Percentiles rank a stretch among this genome's conserved stretches.
These are phyloP conservation scores for Eulemur coronatus DNA, from an alignment of 2,797 vertebrate species.

Conservation along the genomic window DNA sequence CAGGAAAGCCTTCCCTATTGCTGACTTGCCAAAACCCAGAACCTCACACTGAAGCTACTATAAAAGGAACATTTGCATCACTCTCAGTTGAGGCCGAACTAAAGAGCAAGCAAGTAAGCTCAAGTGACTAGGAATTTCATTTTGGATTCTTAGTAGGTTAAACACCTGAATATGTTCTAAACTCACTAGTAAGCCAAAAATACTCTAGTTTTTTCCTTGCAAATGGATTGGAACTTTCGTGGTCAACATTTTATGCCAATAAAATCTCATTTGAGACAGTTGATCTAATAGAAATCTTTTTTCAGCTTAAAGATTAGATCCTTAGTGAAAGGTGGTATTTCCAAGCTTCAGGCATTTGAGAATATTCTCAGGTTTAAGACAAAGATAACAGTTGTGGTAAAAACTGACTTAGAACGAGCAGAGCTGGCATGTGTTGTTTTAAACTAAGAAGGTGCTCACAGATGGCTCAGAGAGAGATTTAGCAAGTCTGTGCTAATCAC, in stretches of 20 bases:
- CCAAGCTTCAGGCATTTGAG: conserved; percentile 45
- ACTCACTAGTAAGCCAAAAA: background rate
- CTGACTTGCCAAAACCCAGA: background rate
- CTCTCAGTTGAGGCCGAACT: background rate
- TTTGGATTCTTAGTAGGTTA: background rate
- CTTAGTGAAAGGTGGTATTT: conserved; percentile 42
- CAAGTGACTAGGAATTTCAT: background rate
- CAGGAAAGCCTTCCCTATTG: background rate
- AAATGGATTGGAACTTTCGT: background rate
- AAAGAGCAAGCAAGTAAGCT: background rate
- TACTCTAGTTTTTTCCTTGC: background rate
- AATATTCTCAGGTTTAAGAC: conserved; percentile 70
- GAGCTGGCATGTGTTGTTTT: conserved; percentile 82
- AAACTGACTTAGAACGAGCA: conserved; percentile 75
- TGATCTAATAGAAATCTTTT: background rate
- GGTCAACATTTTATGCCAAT: background rate
- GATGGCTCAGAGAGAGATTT: conserved; percentile 87
- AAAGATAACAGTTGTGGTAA: conserved; percentile 66
- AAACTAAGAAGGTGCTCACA: conserved; percentile 85
- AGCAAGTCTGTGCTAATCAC: conserved; percentile 85
- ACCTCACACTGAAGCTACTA: background rate
- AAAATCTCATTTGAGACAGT: background rate
- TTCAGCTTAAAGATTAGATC: background rate
- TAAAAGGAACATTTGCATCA: background rate
- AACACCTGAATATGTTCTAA: background rate